Evolutionary conservation across 1,140 invertebrate species (phyloP).

Genomic region (Hormaphis cornu): DNA sequence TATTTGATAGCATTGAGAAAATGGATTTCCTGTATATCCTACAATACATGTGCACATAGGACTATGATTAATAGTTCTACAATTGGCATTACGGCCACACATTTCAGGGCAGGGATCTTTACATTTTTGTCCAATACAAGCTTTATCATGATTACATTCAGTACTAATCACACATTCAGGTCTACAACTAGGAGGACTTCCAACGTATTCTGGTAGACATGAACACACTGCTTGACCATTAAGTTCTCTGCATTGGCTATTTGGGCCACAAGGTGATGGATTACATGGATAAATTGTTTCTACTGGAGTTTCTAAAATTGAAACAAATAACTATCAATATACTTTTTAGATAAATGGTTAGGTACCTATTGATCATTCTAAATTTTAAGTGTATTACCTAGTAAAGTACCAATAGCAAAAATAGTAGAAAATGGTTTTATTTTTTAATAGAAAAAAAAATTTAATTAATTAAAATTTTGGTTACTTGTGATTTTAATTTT

Average conservation of each 20-base stretch:
- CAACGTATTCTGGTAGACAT: slow-evolving; percentile 44
- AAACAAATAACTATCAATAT: neutral
- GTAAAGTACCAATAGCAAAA: too few relatives aligned
- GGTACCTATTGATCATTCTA: too few relatives aligned
- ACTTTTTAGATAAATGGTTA: too few relatives aligned
- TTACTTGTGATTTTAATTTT: too few relatives aligned
- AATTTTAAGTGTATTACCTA: too few relatives aligned
- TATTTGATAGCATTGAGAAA: slow-evolving; percentile 44
- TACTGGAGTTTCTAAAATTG: slow-evolving; percentile 35
- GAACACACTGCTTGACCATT: slow-evolving; percentile 46
- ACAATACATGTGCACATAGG: slow-evolving; percentile 45
- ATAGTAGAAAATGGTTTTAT: too few relatives aligned
- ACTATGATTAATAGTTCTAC: slow-evolving; percentile 44
- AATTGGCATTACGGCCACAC: slow-evolving; percentile 46
- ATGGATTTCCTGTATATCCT: slow-evolving; percentile 49
- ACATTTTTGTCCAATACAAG: slow-evolving; percentile 48
- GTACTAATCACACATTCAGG: slow-evolving; percentile 46
- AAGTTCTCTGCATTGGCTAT: slow-evolving; percentile 45
- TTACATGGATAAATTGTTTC: slow-evolving; percentile 44
- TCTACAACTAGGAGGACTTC: slow-evolving; percentile 43
- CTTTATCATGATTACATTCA: slow-evolving; percentile 44
- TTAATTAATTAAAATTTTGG: too few relatives aligned
- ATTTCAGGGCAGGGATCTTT: slow-evolving; percentile 45
- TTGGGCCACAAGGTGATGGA: slow-evolving; percentile 48
- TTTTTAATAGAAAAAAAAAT: too few relatives aligned